Percentiles rank a stretch among this genome's conserved stretches.
phyloP scores from a whole-genome alignment of 2,113 vertebrate species.

The Arvicanthis niloticus region DNA sequence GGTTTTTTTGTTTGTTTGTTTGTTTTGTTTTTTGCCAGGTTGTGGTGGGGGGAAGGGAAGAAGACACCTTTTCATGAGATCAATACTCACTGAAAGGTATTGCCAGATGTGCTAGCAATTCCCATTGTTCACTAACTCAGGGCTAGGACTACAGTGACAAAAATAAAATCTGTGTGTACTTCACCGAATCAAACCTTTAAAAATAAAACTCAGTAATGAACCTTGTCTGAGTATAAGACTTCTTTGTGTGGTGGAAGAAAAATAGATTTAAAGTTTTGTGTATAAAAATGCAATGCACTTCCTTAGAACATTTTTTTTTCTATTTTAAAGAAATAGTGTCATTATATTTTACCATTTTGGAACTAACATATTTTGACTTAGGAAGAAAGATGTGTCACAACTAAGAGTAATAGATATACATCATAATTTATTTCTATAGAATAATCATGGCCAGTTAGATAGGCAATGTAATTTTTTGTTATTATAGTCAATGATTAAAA shows the following conservation, averaged over 20 bases:
- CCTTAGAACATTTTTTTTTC: slow-evolving; percentile 43
- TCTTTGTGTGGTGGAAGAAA: not conserved
- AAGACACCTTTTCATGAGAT: slow-evolving; percentile 67
- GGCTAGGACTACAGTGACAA: slow-evolving; percentile 43
- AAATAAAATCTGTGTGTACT: slow-evolving; percentile 63
- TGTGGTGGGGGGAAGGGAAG: slow-evolving; percentile 65
- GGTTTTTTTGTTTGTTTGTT: too few relatives aligned
- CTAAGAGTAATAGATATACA: slow-evolving; percentile 4
- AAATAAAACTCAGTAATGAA: slow-evolving; percentile 42
- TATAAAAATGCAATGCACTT: not conserved
- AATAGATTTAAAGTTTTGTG: not conserved
- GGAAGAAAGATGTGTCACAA: not conserved
- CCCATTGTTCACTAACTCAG: slow-evolving; percentile 3
- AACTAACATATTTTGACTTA: slow-evolving; percentile 52
- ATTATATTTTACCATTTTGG: slow-evolving; percentile 1
- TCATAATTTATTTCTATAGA: not conserved
- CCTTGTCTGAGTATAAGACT: not conserved
- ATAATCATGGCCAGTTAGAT: not conserved
- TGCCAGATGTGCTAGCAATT: slow-evolving; percentile 10
- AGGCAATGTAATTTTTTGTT: not conserved
- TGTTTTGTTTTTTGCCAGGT: slow-evolving; percentile 61
- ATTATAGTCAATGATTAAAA: not conserved
- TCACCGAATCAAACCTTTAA: slow-evolving; percentile 43
- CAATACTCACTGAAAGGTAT: slow-evolving; percentile 34
- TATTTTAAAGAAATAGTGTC: slow-evolving; percentile 21